Percentiles rank a stretch among this genome's conserved stretches.
Conservation (phyloP, 2,888 invertebrate genomes). For the Macaria notata region DNA sequence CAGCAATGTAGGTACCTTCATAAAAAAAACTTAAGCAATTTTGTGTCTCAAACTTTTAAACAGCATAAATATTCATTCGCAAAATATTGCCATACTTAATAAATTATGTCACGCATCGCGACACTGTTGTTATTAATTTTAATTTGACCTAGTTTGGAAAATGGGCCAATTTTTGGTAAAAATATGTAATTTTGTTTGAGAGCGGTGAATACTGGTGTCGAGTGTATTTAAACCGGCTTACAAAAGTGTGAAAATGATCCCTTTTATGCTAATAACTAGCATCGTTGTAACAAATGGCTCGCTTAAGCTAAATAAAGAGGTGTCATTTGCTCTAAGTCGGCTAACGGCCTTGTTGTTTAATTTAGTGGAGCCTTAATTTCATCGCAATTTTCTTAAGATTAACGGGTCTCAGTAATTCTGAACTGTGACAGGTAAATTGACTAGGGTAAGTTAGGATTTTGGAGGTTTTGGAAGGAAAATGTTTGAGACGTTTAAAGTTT, state of each 20-base stretch:
- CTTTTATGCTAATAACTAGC: slow-evolving; percentile 25
- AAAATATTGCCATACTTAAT: slow-evolving; percentile 2
- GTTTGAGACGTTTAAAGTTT: slow-evolving; percentile 9
- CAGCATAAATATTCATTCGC: slow-evolving; percentile 5
- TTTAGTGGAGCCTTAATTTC: slow-evolving; percentile 43
- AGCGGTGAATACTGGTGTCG: too few relatives aligned
- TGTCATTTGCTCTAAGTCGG: slow-evolving; percentile 29
- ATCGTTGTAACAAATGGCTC: slow-evolving; percentile 26
- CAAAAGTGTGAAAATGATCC: slow-evolving; percentile 3
- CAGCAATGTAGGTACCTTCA: too few relatives aligned
- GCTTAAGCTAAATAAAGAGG: slow-evolving; percentile 35
- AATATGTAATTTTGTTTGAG: too few relatives aligned
- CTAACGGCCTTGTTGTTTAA: slow-evolving; percentile 39
- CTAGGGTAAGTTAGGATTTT: slow-evolving; percentile 18
- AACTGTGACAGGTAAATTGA: slow-evolving; percentile 28
- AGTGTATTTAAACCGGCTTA: too few relatives aligned
- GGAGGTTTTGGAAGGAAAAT: neutral
- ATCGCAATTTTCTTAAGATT: slow-evolving; percentile 48
- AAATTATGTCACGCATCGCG: slow-evolving; percentile 1
- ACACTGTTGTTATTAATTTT: slow-evolving; percentile 9
- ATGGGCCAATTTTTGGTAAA: too few relatives aligned
- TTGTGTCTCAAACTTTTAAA: neutral
- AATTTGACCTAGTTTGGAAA: slow-evolving; percentile 7
- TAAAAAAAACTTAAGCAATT: too few relatives aligned
- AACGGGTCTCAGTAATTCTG: slow-evolving; percentile 41